Evolutionary conservation across 2,797 vertebrate genomes (phyloP).

Genomic region (Crocodylus rhombifer): DNA sequence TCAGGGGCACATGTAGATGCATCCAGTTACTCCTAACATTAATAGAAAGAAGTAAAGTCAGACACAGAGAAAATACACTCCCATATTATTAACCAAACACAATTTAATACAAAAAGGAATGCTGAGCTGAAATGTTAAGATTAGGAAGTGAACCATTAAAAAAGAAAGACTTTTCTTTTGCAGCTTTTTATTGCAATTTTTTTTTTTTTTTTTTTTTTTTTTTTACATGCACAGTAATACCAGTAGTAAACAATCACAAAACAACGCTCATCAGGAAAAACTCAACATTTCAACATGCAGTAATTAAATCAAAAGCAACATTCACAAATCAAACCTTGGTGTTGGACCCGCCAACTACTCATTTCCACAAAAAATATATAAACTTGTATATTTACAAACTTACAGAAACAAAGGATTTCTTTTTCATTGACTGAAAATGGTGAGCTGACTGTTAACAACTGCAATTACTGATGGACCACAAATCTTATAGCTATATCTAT

Average conservation of each 20-base stretch:
- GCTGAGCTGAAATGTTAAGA: fast-evolving
- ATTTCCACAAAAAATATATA: not conserved
- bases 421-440: not conserved
- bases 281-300: not conserved
- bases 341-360: constrained; percentile 43
- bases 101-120: not conserved
- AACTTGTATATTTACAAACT: not conserved
- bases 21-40: no score
- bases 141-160: not conserved
- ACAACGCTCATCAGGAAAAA: not conserved
- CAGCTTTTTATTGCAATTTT: not conserved
- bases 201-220: not conserved
- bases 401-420: not conserved
- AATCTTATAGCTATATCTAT: not conserved
- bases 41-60: not conserved
- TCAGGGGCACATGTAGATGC: no score
- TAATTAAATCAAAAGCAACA: constrained; percentile 10
- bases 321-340: constrained; percentile 1
- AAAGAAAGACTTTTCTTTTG: not conserved
- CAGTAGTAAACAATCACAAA: constrained; percentile 57
- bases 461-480: not conserved
- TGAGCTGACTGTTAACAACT: not conserved
- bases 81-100: not conserved
- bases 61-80: not conserved
- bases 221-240: constrained; percentile 50